phyloP scores from a whole-genome alignment of 2,888 invertebrate genomes.

The Lycocerus yunnanus region DNA sequence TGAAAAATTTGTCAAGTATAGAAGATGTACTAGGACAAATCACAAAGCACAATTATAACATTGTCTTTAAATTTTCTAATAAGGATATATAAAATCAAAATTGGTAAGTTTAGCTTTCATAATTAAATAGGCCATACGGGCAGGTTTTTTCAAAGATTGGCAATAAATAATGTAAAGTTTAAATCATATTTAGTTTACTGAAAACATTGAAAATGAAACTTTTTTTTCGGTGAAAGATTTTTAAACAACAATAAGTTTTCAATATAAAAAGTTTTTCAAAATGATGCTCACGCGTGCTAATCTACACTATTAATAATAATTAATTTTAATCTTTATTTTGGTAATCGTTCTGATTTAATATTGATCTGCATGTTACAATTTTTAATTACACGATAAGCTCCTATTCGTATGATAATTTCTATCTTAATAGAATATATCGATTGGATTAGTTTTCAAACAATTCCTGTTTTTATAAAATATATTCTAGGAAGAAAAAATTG shows the following conservation, averaged over 20 bases:
- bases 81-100: neutral
- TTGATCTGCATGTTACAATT: neutral
- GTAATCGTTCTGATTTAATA: neutral
- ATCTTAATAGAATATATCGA: neutral
- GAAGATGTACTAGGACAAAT: too few relatives aligned
- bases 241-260: too few relatives aligned
- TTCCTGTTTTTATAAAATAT: neutral
- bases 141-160: neutral
- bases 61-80: neutral
- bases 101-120: too few relatives aligned
- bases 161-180: too few relatives aligned
- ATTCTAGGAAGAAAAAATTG: neutral
- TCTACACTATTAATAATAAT: neutral
- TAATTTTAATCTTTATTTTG: neutral
- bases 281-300: too few relatives aligned
- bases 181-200: too few relatives aligned
- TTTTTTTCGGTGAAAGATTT: too few relatives aligned
- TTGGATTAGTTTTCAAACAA: neutral
- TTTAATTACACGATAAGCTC: neutral
- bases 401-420: neutral
- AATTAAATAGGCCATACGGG: neutral
- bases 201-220: too few relatives aligned
- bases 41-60: too few relatives aligned
- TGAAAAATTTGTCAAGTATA: too few relatives aligned
- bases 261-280: too few relatives aligned